Evolutionary conservation across 1,140 invertebrate genomes (phyloP), one percentile per base, ranked within the genome.

Genomic region (Dreissena rostriformis): DNA sequence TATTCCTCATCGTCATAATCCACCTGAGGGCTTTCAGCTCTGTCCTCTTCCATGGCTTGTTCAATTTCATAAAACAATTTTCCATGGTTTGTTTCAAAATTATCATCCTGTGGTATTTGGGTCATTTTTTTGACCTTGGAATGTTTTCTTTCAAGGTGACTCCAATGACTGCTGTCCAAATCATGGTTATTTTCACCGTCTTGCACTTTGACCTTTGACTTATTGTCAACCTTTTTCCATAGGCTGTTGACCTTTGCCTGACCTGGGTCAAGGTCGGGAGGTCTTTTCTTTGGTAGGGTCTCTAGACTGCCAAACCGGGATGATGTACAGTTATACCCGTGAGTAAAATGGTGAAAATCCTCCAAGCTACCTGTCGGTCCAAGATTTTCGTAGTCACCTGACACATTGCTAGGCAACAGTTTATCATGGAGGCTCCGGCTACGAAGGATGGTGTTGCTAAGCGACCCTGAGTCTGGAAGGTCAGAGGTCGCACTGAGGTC

Each of bases 291-390:
- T 22, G 29, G 49, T 68, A 74, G 74, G 17, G 71, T 70, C 63
- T 86, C 75, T 67, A 78, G 53, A 19, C 61, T 76, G 6, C 72
- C 73, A 72, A 82, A 72, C 52, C 22, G 17, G 61, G 73, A 86
- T n/a, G 75, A 82, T 5, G 73, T 73, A 61, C 65, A 71, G n/a
- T 53, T 24, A 39, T 86, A 74, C 11, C 78, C 74, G 73, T 82
- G 80, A 53, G 71, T 85, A 73, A 85, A 85, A 26, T 68, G 63
- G 11, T 73, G 66, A 39, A 86, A 86, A 68, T 86, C 82, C 49
- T 84, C 81, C 55, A 86, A 72, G 63, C 76, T 86, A 63, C 86
- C 82, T 14, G 78, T 57, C 0, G 51, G 75, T 55, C 65, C 72
- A 0, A 76, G 29, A 76, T 77, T 71, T 66, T 39, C 71, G 57